Evolutionary conservation across 2,797 vertebrate species (phyloP).

Genomic region (Pelochelys cantorii): DNA sequence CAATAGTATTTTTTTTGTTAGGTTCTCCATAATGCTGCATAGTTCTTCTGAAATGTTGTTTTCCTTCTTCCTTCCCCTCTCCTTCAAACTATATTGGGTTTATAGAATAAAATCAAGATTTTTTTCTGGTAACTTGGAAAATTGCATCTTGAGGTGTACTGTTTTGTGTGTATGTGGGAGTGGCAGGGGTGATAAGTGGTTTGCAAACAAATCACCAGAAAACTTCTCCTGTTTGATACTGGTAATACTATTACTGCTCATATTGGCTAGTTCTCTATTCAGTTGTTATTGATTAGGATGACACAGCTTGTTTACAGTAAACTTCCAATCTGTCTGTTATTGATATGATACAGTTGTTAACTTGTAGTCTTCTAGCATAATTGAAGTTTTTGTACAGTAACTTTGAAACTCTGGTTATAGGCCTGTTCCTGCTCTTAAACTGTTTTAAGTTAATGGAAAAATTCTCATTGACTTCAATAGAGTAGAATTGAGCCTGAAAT

Average conservation of each 20-base stretch:
- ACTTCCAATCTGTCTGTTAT: not conserved
- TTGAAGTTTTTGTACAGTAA: not conserved
- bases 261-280: not conserved
- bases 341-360: not conserved
- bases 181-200: not conserved
- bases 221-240: not conserved
- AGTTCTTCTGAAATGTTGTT: constrained; percentile 2
- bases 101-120: not conserved
- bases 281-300: rapidly evolving
- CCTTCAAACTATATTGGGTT: not conserved
- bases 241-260: not conserved
- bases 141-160: not conserved
- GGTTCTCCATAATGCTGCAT: not conserved
- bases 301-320: not conserved
- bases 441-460: not conserved
- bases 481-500: not conserved
- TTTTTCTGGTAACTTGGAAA: not conserved
- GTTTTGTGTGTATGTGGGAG: not conserved
- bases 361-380: not conserved
- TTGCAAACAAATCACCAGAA: rapidly evolving
- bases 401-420: not conserved
- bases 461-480: not conserved
- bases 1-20: not conserved
- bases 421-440: not conserved
- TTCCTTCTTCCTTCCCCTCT: not conserved